phyloP scores from a whole-genome alignment of 2,113 vertebrate genomes.

The Apeltes quadracus region DNA sequence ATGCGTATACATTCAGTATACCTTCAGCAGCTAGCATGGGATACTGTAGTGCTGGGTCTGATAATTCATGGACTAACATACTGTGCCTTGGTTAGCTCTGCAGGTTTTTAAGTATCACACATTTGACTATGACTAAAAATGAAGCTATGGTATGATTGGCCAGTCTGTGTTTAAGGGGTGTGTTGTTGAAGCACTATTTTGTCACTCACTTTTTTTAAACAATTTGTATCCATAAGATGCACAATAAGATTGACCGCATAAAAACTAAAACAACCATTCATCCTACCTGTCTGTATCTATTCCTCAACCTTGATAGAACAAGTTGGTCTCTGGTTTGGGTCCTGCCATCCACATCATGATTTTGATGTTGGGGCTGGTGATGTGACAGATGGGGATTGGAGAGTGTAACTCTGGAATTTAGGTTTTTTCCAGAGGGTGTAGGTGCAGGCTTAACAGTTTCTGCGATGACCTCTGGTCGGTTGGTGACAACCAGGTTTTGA shows the following conservation, averaged over 20 bases:
- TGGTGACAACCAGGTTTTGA: slow-evolving; percentile 68
- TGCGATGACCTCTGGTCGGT: slow-evolving; percentile 78
- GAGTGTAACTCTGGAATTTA: slow-evolving; percentile 7
- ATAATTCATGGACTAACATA: too few relatives aligned
- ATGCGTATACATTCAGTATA: too few relatives aligned
- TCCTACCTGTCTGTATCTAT: slow-evolving; percentile 80
- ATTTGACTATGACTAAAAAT: background rate
- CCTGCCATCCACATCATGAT: slow-evolving; percentile 41
- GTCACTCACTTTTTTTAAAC: too few relatives aligned
- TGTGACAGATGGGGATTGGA: slow-evolving; percentile 16
- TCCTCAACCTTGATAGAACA: slow-evolving; percentile 74
- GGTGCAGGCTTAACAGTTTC: slow-evolving; percentile 73
- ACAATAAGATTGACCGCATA: background rate
- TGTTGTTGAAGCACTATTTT: background rate
- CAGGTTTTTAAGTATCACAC: too few relatives aligned
- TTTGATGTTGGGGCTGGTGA: slow-evolving; percentile 32
- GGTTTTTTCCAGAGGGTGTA: slow-evolving; percentile 23
- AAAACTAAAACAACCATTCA: background rate
- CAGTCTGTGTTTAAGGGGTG: background rate
- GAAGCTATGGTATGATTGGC: background rate
- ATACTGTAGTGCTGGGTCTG: too few relatives aligned
- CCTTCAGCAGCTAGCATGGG: too few relatives aligned
- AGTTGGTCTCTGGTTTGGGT: slow-evolving; percentile 72
- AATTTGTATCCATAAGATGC: too few relatives aligned
- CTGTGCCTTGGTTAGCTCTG: too few relatives aligned